Conservation (phyloP, 1,140 invertebrate genomes). For the Gonioctena quinquepunctata region DNA sequence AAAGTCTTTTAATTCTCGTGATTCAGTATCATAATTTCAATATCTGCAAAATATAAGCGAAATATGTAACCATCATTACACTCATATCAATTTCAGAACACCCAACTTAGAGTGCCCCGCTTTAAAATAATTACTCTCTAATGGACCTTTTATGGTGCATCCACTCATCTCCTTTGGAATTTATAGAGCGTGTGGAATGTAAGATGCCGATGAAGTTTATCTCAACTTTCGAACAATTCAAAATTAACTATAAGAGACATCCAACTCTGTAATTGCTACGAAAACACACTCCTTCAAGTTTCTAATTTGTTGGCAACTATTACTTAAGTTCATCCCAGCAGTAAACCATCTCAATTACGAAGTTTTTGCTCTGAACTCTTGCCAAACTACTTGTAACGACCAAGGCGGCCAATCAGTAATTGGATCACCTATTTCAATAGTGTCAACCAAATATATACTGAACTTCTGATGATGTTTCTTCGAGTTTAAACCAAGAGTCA, state of each 20-base stretch:
- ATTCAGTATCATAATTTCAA: too few species aligned
- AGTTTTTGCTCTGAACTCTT: slow-evolving; percentile 15
- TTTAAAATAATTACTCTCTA: too few species aligned
- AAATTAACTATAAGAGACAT: not conserved
- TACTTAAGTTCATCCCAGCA: slow-evolving; percentile 12
- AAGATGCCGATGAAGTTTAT: not conserved
- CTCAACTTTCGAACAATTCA: not conserved
- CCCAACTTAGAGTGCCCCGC: too few species aligned
- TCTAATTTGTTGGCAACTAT: slow-evolving; percentile 27
- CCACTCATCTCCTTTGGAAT: not conserved
- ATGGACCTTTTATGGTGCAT: too few species aligned
- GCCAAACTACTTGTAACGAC: not conserved
- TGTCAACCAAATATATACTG: not conserved
- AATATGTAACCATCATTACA: too few species aligned
- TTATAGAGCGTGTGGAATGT: not conserved
- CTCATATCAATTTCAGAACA: too few species aligned
- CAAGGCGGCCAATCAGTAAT: not conserved
- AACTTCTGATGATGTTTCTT: too few species aligned
- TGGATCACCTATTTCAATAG: not conserved
- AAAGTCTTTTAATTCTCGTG: too few species aligned
- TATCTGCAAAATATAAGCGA: too few species aligned
- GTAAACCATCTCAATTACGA: slow-evolving; percentile 25
- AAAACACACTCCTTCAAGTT: slow-evolving; percentile 23
- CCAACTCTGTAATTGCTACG: slow-evolving; percentile 29
- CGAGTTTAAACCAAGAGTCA: too few species aligned